Evolutionary conservation across 2,113 vertebrate genomes (phyloP).

Genomic region (Anser cygnoides): DNA sequence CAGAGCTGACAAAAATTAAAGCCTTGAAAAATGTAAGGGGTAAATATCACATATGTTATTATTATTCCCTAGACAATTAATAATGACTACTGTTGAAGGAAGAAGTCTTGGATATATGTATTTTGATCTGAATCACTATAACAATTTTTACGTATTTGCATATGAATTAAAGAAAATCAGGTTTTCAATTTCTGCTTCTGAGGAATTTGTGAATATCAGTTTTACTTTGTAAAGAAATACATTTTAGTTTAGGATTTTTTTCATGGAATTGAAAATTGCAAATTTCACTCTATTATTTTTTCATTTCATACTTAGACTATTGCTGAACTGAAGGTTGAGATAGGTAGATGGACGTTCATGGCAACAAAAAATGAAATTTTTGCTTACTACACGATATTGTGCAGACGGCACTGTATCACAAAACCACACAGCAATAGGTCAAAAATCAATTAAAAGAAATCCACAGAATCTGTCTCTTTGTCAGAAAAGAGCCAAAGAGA

Average conservation of each 20-base stretch:
- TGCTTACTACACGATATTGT: background rate
- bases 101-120: background rate
- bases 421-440: background rate
- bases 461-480: background rate
- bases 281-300: background rate
- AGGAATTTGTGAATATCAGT: background rate
- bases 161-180: background rate
- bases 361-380: background rate
- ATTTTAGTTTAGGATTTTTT: background rate
- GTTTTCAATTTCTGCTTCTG: background rate
- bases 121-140: background rate
- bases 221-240: background rate
- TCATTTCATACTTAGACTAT: background rate
- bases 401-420: background rate
- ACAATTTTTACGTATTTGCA: background rate
- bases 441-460: background rate
- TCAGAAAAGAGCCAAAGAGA: background rate
- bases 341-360: background rate
- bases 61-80: background rate
- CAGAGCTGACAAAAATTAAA: background rate
- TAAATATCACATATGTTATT: background rate
- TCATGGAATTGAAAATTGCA: background rate
- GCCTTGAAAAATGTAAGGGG: background rate
- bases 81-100: background rate
- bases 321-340: background rate